These are phyloP conservation scores for Fregetta grallaria DNA, from an alignment of 2,113 vertebrate genomes.

Conservation along the genomic window DNA sequence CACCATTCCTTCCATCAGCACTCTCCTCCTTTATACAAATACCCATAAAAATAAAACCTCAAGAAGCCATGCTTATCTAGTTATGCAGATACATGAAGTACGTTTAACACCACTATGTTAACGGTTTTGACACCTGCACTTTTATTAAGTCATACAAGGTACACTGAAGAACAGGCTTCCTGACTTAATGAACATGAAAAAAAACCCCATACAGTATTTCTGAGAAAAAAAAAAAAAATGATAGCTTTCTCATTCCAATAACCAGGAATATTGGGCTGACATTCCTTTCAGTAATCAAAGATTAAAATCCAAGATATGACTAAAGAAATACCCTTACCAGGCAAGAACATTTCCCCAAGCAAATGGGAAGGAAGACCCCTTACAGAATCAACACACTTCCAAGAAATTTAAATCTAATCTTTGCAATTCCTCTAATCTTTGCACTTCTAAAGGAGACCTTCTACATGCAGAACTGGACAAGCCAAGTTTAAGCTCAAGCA, in stretches of 20 bases:
- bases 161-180: background rate
- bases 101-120: background rate
- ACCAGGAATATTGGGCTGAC: background rate
- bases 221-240: background rate
- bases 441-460: background rate
- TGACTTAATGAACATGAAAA: background rate
- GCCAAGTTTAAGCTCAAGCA: background rate
- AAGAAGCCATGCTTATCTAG: background rate
- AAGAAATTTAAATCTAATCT: background rate
- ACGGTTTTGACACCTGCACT: background rate
- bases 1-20: background rate
- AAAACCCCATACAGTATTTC: background rate
- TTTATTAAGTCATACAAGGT: background rate
- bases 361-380: background rate
- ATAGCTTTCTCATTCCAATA: background rate
- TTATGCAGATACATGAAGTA: background rate
- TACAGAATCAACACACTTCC: background rate
- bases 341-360: background rate
- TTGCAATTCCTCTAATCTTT: background rate
- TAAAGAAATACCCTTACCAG: background rate
- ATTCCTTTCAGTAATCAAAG: background rate
- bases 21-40: background rate
- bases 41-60: background rate
- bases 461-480: background rate
- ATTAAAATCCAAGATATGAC: background rate